These are phyloP conservation scores for Loriculus beryllinus DNA, from an alignment of 2,797 vertebrate species.

Conservation along the genomic window DNA sequence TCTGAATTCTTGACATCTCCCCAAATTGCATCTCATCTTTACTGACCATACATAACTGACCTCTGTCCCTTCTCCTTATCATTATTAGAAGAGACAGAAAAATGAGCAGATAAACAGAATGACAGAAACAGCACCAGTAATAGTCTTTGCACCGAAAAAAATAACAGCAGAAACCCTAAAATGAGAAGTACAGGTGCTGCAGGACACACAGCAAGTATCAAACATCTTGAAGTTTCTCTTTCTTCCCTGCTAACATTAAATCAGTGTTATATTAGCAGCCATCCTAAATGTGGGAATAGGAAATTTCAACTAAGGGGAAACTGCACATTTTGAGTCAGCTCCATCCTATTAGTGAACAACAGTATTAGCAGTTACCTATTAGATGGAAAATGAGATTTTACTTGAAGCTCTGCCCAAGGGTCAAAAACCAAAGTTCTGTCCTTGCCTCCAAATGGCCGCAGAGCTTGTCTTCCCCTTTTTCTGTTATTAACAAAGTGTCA, in stretches of 20 bases:
- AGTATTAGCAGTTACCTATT: background rate
- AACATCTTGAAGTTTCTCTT: background rate
- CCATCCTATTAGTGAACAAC: background rate
- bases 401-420: background rate
- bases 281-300: background rate
- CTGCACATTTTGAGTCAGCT: background rate
- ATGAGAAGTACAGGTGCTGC: background rate
- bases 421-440: background rate
- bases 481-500: background rate
- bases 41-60: background rate
- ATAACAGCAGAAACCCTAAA: background rate
- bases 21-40: background rate
- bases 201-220: background rate
- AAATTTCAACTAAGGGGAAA: background rate
- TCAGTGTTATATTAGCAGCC: background rate
- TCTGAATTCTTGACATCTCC: background rate
- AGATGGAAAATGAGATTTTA: background rate
- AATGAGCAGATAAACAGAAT: background rate
- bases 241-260: background rate
- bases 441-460: background rate
- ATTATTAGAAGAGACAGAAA: background rate
- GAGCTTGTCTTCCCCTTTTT: background rate
- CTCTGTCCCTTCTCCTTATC: background rate
- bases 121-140: background rate
- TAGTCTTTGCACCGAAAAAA: background rate